These are phyloP conservation scores for Hartigia nigra DNA, from an alignment of 2,888 invertebrate genomes.

Conservation along the genomic window DNA sequence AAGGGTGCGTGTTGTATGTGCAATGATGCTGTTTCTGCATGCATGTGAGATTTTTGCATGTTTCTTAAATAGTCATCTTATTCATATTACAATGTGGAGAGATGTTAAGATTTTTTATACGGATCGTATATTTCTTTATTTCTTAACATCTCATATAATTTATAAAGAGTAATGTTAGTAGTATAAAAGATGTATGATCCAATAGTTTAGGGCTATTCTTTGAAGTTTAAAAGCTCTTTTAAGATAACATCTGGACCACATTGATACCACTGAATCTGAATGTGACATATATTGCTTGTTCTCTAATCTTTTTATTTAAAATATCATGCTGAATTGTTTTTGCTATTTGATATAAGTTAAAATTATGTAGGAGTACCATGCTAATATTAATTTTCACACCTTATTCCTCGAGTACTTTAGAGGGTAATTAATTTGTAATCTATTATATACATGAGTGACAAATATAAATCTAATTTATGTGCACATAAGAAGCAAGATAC, in stretches of 20 bases:
- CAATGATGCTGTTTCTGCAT: slow-evolving; percentile 34
- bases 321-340: not conserved
- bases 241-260: not conserved
- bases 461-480: not conserved
- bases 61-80: not conserved
- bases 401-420: not conserved
- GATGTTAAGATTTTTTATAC: not conserved
- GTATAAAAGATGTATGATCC: not conserved
- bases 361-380: not conserved
- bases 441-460: not conserved
- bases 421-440: not conserved
- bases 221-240: not conserved
- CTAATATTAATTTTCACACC: not conserved
- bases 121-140: not conserved
- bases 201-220: not conserved
- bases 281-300: not conserved
- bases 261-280: not conserved
- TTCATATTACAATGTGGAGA: not conserved
- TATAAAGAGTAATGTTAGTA: not conserved
- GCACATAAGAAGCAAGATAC: too few species aligned
- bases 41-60: slow-evolving; percentile 24
- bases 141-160: not conserved
- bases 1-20: slow-evolving; percentile 33
- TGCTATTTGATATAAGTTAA: not conserved
- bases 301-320: not conserved